Percentiles rank a stretch among this genome's conserved stretches.
phyloP scores from a whole-genome alignment of 1,140 invertebrate genomes.

The Chironomus tepperi region DNA sequence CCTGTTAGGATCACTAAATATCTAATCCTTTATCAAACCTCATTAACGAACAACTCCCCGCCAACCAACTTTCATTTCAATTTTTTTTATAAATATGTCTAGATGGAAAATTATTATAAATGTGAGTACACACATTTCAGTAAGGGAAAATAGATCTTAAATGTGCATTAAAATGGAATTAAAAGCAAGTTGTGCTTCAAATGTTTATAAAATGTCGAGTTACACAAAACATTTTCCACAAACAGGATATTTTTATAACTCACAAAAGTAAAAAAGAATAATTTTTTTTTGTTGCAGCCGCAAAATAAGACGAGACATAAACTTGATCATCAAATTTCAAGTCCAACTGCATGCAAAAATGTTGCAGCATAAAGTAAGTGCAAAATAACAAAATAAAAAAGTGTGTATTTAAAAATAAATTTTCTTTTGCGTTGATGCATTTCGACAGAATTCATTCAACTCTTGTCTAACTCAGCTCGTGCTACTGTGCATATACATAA shows the following conservation, averaged over 20 bases:
- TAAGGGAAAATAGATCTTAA: no score
- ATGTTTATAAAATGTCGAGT: neutral
- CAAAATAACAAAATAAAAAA: no score
- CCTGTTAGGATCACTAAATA: no score
- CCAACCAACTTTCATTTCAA: no score
- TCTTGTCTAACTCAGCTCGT: neutral
- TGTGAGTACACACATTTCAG: no score
- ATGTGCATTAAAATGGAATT: neutral
- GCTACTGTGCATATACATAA: neutral
- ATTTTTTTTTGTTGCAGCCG: neutral
- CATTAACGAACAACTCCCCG: no score
- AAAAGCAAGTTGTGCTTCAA: neutral
- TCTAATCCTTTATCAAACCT: no score
- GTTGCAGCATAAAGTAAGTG: neutral
- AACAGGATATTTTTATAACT: neutral
- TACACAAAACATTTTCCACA: neutral
- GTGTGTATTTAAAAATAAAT: neutral
- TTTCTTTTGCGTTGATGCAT: no score
- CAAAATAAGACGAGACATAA: neutral
- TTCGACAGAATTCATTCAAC: neutral
- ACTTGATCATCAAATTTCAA: constrained; percentile 23
- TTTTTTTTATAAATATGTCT: no score
- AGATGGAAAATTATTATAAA: no score
- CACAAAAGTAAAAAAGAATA: neutral
- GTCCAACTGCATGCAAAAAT: constrained; percentile 17